phyloP scores from a whole-genome alignment of 2,797 vertebrate genomes.

The Pampus argenteus region DNA sequence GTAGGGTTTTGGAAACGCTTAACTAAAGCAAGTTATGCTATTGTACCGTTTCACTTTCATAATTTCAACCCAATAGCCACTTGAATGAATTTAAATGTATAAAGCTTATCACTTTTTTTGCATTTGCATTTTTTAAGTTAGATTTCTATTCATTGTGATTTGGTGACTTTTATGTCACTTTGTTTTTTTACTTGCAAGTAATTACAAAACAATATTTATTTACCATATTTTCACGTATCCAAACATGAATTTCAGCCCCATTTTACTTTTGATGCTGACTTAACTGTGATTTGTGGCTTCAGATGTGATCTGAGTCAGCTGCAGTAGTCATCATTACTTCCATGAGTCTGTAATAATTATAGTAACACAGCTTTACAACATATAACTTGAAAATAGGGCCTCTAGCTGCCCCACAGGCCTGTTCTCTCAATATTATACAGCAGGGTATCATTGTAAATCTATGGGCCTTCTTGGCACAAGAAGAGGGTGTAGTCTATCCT shows the following conservation, averaged over 20 bases:
- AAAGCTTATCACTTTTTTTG: too few relatives aligned
- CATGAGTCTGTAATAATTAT: constrained; percentile 72
- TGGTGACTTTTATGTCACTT: background rate
- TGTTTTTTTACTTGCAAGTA: background rate
- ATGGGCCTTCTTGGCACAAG: constrained; percentile 62
- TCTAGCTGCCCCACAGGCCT: constrained; percentile 49
- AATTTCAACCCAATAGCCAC: too few relatives aligned
- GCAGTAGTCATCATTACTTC: constrained; percentile 64
- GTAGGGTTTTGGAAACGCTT: too few relatives aligned
- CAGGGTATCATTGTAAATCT: constrained; percentile 67
- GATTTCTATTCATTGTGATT: background rate
- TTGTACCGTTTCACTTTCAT: too few relatives aligned
- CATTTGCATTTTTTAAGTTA: too few relatives aligned
- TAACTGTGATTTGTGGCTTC: constrained; percentile 62
- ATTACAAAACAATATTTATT: too few relatives aligned
- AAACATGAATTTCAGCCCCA: background rate
- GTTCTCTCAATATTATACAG: constrained; percentile 50
- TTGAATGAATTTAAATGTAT: too few relatives aligned
- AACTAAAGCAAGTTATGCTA: too few relatives aligned
- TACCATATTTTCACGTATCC: background rate
- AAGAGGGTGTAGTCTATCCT: constrained; percentile 66
- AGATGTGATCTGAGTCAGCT: constrained; percentile 61
- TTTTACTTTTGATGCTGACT: constrained; percentile 39
- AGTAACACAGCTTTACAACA: constrained; percentile 69
- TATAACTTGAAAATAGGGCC: constrained; percentile 50